Percentiles rank a stretch among this genome's conserved stretches.
phyloP scores from a whole-genome alignment of 2,888 invertebrate species.

The Mesorhabditis spiculigera region DNA sequence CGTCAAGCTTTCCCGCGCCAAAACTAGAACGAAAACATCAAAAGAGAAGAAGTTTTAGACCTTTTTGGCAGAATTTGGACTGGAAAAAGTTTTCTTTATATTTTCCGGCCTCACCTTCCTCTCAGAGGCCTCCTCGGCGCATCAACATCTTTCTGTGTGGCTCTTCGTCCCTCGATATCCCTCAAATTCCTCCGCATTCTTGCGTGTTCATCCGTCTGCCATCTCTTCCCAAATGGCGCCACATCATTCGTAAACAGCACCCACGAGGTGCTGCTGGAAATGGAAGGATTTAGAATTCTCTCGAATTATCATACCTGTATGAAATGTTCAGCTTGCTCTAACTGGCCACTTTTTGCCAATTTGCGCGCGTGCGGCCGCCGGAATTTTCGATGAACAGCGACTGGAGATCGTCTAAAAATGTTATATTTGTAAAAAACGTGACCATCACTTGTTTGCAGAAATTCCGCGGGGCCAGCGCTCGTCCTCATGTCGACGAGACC shows the following conservation, averaged over 20 bases:
- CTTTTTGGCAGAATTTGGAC: too few relatives aligned
- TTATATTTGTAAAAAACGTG: too few relatives aligned
- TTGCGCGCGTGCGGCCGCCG: neutral
- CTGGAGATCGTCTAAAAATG: neutral
- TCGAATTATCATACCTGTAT: neutral
- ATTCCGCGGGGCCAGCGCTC: too few relatives aligned
- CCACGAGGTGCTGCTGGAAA: neutral
- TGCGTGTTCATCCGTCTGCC: neutral
- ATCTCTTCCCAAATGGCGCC: neutral
- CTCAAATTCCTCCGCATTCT: neutral
- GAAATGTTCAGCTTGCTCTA: neutral
- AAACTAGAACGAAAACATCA: too few relatives aligned
- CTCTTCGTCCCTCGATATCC: neutral
- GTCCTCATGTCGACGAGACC: too few relatives aligned
- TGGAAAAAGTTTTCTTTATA: too few relatives aligned
- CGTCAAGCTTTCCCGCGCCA: too few relatives aligned
- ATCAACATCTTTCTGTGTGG: neutral
- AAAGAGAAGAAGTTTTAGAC: too few relatives aligned
- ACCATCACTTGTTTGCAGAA: neutral
- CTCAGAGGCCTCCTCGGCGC: neutral
- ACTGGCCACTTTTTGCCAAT: conserved; percentile 4
- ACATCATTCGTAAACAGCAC: neutral
- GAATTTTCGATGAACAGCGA: neutral
- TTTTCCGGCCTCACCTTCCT: neutral
- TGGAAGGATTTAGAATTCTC: too few relatives aligned